Evolutionary conservation across 2,888 invertebrate genomes (phyloP).

Genomic region (Mythimna pallens): DNA sequence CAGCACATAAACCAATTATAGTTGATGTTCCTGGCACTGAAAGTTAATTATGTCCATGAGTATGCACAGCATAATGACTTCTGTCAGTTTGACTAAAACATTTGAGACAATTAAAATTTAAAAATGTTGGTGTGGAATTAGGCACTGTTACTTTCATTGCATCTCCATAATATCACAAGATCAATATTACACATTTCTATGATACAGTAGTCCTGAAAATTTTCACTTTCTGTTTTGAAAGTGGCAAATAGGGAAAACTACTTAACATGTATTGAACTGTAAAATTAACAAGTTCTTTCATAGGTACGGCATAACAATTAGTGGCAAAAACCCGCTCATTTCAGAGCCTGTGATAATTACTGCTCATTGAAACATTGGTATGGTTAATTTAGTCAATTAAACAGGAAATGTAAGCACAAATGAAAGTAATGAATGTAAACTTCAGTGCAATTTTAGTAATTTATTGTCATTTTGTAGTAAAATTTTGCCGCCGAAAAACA

Average conservation of each 20-base stretch:
- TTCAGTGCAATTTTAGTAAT: not conserved
- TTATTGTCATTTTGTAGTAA: not conserved
- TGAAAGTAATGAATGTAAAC: not conserved
- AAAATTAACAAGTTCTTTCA: slow-evolving; percentile 9
- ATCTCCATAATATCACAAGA: not conserved
- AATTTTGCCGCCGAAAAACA: slow-evolving; percentile 40
- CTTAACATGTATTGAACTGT: not conserved
- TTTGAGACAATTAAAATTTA: no score
- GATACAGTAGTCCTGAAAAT: not conserved
- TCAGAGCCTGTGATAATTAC: not conserved
- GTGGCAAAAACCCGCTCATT: not conserved
- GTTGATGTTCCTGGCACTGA: no score
- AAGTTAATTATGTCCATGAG: not conserved
- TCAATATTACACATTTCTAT: slow-evolving; percentile 24
- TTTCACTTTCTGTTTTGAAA: slow-evolving; percentile 1
- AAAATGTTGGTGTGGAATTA: no score
- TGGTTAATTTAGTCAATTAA: not conserved
- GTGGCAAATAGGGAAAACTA: slow-evolving; percentile 12
- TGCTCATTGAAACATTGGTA: not conserved
- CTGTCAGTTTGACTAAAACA: no score
- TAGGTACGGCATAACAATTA: slow-evolving; percentile 3
- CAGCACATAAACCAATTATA: no score
- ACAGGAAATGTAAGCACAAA: not conserved
- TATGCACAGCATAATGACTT: no score
- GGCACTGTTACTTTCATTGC: not conserved